These are phyloP conservation scores for Bungarus multicinctus DNA, from an alignment of 2,113 vertebrate genomes.

Conservation along the genomic window DNA sequence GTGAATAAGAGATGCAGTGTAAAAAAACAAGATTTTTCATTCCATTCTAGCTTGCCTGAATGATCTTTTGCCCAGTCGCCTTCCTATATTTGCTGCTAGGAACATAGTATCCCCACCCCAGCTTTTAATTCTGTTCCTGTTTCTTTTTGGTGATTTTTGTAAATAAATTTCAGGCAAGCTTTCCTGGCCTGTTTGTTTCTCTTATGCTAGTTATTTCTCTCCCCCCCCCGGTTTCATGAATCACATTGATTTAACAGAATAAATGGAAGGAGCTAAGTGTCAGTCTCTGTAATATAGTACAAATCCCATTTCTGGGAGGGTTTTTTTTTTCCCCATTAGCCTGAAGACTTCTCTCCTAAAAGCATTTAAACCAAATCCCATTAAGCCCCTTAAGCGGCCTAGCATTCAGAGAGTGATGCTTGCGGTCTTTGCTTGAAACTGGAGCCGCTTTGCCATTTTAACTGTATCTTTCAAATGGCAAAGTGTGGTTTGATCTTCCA, in stretches of 20 bases:
- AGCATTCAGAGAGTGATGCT: conserved; percentile 47
- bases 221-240: conserved; percentile 57
- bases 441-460: conserved; percentile 44
- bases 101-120: neutral
- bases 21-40: neutral
- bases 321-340: conserved; percentile 60
- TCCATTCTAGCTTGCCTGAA: neutral
- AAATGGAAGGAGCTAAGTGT: conserved; percentile 57
- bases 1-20: neutral
- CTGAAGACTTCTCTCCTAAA: conserved; percentile 63
- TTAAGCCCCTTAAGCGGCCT: conserved; percentile 59
- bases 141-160: neutral
- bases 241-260: conserved; percentile 61
- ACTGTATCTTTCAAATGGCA: conserved; percentile 48
- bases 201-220: conserved; percentile 45
- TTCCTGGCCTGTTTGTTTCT: conserved; percentile 55
- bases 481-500: conserved; percentile 47
- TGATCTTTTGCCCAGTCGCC: neutral
- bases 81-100: neutral
- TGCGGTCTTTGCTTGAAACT: conserved; percentile 61
- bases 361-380: conserved; percentile 65
- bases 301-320: conserved; percentile 53
- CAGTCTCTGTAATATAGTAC: conserved; percentile 52
- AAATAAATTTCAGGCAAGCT: conserved; percentile 46
- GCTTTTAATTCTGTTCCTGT: conserved; percentile 8